Evolutionary conservation across 92 coral and sea anemone species (phyloP).

Genomic region (Metridium senile): DNA sequence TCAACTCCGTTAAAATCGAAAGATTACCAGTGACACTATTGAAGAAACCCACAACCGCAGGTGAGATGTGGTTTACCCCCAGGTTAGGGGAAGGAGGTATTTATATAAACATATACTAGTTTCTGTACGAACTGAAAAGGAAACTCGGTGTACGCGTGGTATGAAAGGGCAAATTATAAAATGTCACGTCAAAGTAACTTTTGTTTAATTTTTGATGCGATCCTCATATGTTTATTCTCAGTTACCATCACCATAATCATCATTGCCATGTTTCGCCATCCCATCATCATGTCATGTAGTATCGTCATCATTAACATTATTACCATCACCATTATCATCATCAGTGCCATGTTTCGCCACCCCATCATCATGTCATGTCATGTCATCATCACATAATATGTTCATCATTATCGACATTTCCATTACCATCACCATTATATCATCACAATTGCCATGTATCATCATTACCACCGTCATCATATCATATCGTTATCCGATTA

Average conservation of each 20-base stretch:
- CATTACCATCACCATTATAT: no score
- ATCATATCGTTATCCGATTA: no score
- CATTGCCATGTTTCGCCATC: neutral
- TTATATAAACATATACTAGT: neutral
- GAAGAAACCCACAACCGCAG: slow-evolving; percentile 7
- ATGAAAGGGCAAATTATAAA: no score
- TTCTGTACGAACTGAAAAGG: neutral
- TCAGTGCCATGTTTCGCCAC: neutral
- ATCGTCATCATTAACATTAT: neutral
- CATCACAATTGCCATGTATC: no score
- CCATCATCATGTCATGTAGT: neutral
- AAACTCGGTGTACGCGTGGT: no score
- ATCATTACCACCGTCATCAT: no score
- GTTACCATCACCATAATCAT: no score
- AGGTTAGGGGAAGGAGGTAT: neutral
- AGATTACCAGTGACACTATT: neutral
- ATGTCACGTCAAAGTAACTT: no score
- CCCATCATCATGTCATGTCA: neutral
- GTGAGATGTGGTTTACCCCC: slow-evolving; percentile 7
- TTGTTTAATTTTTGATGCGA: no score
- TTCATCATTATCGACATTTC: neutral
- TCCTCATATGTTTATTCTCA: no score
- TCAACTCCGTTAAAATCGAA: neutral
- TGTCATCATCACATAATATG: neutral
- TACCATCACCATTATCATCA: neutral